Percentiles rank a stretch among this genome's conserved stretches.
phyloP scores from a whole-genome alignment of 2,888 invertebrate species.

The Agapetus fuscipes region DNA sequence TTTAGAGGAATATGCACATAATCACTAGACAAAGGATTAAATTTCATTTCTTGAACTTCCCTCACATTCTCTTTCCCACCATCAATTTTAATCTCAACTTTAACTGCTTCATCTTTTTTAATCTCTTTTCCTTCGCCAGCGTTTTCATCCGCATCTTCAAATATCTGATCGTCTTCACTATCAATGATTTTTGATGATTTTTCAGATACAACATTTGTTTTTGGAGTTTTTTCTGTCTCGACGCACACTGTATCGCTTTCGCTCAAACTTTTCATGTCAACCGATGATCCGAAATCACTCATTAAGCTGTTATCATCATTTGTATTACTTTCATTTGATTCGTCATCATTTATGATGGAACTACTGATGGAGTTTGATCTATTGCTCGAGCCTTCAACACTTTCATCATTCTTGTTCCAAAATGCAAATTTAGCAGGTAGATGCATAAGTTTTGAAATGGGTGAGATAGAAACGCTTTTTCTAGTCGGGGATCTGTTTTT shows the following conservation, averaged over 20 bases:
- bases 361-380: constrained; percentile 30
- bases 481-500: constrained; percentile 6
- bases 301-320: constrained; percentile 10
- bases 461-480: constrained; percentile 22
- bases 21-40: constrained; percentile 25
- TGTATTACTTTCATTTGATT: constrained; percentile 11
- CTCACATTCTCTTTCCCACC: too few relatives aligned
- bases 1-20: constrained; percentile 37
- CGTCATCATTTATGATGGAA: constrained; percentile 26
- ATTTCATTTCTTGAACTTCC: too few relatives aligned
- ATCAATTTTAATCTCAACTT: too few relatives aligned
- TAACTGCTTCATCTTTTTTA: neutral
- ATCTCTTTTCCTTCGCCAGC: neutral
- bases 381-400: constrained; percentile 34
- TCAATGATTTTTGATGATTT: constrained; percentile 11
- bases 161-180: constrained; percentile 16
- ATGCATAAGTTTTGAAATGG: constrained; percentile 41
- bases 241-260: neutral
- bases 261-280: neutral
- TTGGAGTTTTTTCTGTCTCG: constrained; percentile 1
- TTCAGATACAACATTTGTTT: neutral
- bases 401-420: constrained; percentile 32
- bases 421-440: constrained; percentile 47
- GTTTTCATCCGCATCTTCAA: constrained; percentile 9
- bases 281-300: constrained; percentile 3